phyloP scores from a whole-genome alignment of 2,888 invertebrate genomes.

The Pollenia labialis region DNA sequence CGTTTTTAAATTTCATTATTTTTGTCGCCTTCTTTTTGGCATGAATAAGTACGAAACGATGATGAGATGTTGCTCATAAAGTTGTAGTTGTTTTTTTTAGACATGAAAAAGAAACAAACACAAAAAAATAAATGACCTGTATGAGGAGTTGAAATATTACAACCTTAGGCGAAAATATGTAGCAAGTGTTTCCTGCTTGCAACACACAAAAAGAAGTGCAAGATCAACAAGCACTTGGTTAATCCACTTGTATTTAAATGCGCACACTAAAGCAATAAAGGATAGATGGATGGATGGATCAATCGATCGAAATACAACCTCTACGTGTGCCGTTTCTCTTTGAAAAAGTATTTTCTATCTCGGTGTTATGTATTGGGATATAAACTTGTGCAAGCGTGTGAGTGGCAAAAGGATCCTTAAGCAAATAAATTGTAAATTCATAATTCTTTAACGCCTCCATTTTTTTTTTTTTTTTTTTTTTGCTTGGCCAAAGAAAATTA shows the following conservation, averaged over 20 bases:
- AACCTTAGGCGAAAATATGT: constrained; percentile 62
- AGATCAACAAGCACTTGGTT: constrained; percentile 58
- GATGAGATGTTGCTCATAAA: constrained; percentile 18
- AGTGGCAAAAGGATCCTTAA: constrained; percentile 45
- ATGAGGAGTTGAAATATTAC: constrained; percentile 62
- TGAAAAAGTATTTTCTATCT: too few species aligned
- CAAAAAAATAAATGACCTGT: constrained; percentile 58
- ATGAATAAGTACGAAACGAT: constrained; percentile 25
- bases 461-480: constrained; percentile 60
- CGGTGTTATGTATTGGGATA: too few species aligned
- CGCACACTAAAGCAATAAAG: constrained; percentile 75
- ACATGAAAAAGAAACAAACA: neutral
- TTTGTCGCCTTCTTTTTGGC: constrained; percentile 72
- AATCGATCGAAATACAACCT: constrained; percentile 45
- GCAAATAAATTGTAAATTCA: constrained; percentile 80
- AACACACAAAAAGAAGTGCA: constrained; percentile 36
- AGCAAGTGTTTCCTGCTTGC: constrained; percentile 71
- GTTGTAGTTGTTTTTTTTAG: constrained; percentile 32
- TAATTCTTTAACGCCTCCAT: constrained; percentile 79
- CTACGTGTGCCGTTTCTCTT: constrained; percentile 60
- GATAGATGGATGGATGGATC: neutral
- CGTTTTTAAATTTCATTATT: constrained; percentile 76
- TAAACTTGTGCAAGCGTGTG: neutral
- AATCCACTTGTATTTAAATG: constrained; percentile 68
- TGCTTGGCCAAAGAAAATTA: constrained; percentile 27